phyloP scores from a whole-genome alignment of 2,797 vertebrate species.

The Rhynchotus rufescens region DNA sequence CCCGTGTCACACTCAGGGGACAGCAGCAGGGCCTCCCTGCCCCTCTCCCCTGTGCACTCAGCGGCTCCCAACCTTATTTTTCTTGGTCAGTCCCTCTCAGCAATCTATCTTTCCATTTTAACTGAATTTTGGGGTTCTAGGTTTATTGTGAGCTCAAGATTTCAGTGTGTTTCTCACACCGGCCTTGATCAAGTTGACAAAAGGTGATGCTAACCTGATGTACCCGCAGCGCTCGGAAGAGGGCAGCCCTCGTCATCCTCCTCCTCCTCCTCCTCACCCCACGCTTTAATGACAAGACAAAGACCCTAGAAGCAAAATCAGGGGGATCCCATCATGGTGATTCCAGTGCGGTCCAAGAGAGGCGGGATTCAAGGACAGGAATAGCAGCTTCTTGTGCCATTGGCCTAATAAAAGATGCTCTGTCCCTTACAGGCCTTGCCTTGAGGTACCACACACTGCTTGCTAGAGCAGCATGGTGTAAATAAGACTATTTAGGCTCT shows the following conservation, averaged over 20 bases:
- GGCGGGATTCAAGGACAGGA: background rate
- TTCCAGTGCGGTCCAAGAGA: background rate
- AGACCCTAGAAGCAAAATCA: background rate
- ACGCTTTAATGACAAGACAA: background rate
- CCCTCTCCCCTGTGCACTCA: no score
- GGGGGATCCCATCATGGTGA: background rate
- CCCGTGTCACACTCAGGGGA: no score
- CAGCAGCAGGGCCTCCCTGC: no score
- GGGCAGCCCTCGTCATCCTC: background rate
- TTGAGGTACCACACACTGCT: background rate
- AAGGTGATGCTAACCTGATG: rapidly evolving
- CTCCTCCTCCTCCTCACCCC: no score
- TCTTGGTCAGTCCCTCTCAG: no score
- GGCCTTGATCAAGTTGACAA: rapidly evolving
- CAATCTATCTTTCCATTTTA: no score
- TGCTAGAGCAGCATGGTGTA: background rate
- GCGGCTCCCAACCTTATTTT: no score
- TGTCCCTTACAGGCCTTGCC: background rate
- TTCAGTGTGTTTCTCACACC: background rate
- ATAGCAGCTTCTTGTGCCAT: background rate
- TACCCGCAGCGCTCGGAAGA: background rate
- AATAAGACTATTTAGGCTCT: background rate
- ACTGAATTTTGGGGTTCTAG: background rate
- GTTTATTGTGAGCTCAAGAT: rapidly evolving
- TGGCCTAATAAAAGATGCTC: background rate